These are phyloP conservation scores for Crotophaga sulcirostris DNA, from an alignment of 2,113 vertebrate species.

Conservation along the genomic window DNA sequence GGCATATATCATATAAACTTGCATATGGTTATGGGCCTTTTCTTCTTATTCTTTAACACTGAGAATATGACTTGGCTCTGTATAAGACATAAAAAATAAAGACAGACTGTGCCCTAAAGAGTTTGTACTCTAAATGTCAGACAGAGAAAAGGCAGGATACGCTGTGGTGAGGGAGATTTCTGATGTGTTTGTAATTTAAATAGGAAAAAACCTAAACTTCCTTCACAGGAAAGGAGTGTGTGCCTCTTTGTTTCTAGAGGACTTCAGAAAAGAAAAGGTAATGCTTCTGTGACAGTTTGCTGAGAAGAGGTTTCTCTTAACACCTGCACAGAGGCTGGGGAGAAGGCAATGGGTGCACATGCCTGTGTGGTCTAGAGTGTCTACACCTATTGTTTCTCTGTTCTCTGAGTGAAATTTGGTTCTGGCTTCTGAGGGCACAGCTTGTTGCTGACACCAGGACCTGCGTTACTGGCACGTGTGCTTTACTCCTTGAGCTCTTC, in stretches of 20 bases:
- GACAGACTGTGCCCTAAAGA: conserved; percentile 18
- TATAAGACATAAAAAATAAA: background rate
- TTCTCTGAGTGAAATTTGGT: background rate
- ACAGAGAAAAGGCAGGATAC: conserved; percentile 58
- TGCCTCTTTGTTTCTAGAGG: conserved; percentile 5
- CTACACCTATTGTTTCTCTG: background rate
- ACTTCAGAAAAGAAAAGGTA: conserved; percentile 26
- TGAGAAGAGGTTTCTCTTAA: conserved; percentile 20
- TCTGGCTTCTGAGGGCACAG: background rate
- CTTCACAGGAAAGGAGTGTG: conserved; percentile 35
- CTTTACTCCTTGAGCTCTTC: background rate
- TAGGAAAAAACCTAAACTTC: conserved; percentile 1
- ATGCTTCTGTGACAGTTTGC: conserved; percentile 53
- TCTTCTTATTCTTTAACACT: background rate
- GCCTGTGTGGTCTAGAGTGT: background rate
- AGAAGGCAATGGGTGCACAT: conserved; percentile 8
- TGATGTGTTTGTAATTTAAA: conserved; percentile 55
- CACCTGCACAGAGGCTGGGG: conserved; percentile 4
- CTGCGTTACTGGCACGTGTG: background rate
- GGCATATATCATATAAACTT: background rate
- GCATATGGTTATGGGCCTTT: background rate
- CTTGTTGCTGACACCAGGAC: background rate
- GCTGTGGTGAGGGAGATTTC: conserved; percentile 33
- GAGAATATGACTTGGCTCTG: background rate
- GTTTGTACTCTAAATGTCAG: conserved; percentile 59